Evolutionary conservation across 2,888 invertebrate genomes (phyloP), one percentile per base, ranked within the genome.

Genomic region (Scaptomyza flava): DNA sequence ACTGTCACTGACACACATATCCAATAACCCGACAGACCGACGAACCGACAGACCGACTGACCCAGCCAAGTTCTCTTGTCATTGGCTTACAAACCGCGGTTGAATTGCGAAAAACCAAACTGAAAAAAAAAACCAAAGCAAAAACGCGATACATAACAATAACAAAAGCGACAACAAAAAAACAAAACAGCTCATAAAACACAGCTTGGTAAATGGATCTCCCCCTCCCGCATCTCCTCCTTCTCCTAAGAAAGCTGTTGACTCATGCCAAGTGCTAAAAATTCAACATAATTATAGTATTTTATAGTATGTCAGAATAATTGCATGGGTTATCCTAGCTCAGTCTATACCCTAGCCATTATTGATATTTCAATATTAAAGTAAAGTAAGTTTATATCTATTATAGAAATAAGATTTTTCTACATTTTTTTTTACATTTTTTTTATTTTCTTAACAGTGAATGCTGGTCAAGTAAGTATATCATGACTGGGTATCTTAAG

Each of bases 1-100:
- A 72, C 68, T 86, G 83, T 51, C 86, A 86, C 74, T 86, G 82
- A 83, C 82, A 85, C 59, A 82, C 78, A 85, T 82, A 78, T 82
- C 85, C 71, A 73, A 73, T 82, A 73, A 71, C 82, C 63, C 7
- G 23, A 42, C 27, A 43, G 60, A 68, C 74, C 66, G 70, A 66
- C 54, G 3, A 53, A 60, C 48, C 45, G 53, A 61, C 50, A 5
- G 6, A 43, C 27, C 45, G 59, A 68, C 74, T 73, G 73, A 66
- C 57, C 68, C 61, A 50, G 68, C 66, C 65, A 47, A 68, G 75
- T 72, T 76, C 68, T 72, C 65, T 63, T 68, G 77, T 68, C 77
- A 77, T 73, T 76, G 76, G 70, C 61, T 66, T 60, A 66, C 77
- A 54, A 70, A 58, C 53, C 53, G 62, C 51, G 34, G 45, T 53